A percentile compares a stretch with the other conserved stretches of the same genome.
These are phyloP conservation scores for Coenonympha glycerion DNA, from an alignment of 2,888 invertebrate species.

Conservation along the genomic window DNA sequence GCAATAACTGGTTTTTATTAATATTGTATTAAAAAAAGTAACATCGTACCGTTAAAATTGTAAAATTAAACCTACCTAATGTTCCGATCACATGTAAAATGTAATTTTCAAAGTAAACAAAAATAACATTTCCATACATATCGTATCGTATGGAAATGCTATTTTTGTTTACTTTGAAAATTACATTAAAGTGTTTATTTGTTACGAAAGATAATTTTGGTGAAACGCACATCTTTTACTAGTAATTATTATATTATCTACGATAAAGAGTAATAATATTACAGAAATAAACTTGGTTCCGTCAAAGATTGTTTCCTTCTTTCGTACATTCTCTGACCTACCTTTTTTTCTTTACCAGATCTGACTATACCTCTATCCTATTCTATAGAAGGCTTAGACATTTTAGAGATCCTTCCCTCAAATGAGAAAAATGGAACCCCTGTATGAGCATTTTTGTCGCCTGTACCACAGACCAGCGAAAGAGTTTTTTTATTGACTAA, in stretches of 20 bases:
- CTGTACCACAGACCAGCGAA: too few relatives aligned
- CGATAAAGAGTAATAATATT: slow-evolving; percentile 35
- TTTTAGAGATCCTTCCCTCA: too few relatives aligned
- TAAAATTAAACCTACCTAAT: background rate
- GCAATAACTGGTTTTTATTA: slow-evolving; percentile 39
- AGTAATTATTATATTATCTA: background rate
- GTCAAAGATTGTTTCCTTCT: slow-evolving; percentile 10
- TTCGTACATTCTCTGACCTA: background rate
- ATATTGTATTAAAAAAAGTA: slow-evolving; percentile 40
- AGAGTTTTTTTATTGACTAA: too few relatives aligned
- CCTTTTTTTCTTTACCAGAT: too few relatives aligned
- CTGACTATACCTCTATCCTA: too few relatives aligned
- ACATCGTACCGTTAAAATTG: slow-evolving; percentile 16
- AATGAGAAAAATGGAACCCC: too few relatives aligned
- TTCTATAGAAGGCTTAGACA: too few relatives aligned
- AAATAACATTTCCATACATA: too few relatives aligned
- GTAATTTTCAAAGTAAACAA: too few relatives aligned
- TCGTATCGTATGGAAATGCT: slow-evolving; percentile 5
- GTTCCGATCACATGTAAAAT: too few relatives aligned
- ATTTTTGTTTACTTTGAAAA: slow-evolving; percentile 1
- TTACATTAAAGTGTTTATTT: slow-evolving; percentile 13
- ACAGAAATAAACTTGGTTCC: slow-evolving; percentile 28
- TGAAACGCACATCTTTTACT: slow-evolving; percentile 36
- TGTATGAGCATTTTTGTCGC: too few relatives aligned
- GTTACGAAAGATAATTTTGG: slow-evolving; percentile 19